Evolutionary conservation across 2,888 invertebrate genomes (phyloP), one percentile per base, ranked within the genome.

Genomic region (Apantesis nais): DNA sequence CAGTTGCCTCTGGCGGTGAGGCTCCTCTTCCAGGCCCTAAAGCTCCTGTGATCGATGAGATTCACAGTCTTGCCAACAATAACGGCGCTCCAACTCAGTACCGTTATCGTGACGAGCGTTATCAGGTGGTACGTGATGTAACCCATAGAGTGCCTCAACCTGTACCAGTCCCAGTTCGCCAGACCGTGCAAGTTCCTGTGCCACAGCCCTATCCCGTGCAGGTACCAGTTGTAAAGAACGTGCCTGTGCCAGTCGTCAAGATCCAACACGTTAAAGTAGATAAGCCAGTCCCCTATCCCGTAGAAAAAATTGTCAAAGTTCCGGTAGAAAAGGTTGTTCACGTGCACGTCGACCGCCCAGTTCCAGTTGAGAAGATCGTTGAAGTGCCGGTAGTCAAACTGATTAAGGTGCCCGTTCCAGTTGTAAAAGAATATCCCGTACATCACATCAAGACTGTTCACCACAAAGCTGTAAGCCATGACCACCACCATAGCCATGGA

Each of bases 151-250:
- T 96, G 62, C 96, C 96, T 2, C 93, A 96, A 78, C 96, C 96
- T 0, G 92, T 95, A 29, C 95, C 95, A 0, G 93, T 95, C 0
- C 95, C 94, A 67, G 93, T 95, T 9, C 94, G 94, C 0, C 95
- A 96, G 73, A 92, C 91, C 67, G 95, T 96, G 31, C 90, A 90
- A 77, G 91, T 96, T 48, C 95, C 95, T 29, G 92, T 96, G 16
- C 96, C 96, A 0, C 96, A 96, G 74, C 96, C 96, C 29, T 96
- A 96, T 87, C 95, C 95, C 34, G 96, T 96, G 22, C 91, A 94
- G 83, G 92, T 96, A 0, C 96, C 96, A 66, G 93, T 96, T 0
- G 85, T 95, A 55, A 95, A 91, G 75, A 94, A 96, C 34, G 89
- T 96, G 0, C 95, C 96, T 70, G 92, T 96, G 3, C 96, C 96